A percentile compares a stretch with the other conserved stretches of the same genome.
These are phyloP conservation scores for Tortricodes alternella DNA, from an alignment of 2,888 invertebrate species.

Conservation along the genomic window DNA sequence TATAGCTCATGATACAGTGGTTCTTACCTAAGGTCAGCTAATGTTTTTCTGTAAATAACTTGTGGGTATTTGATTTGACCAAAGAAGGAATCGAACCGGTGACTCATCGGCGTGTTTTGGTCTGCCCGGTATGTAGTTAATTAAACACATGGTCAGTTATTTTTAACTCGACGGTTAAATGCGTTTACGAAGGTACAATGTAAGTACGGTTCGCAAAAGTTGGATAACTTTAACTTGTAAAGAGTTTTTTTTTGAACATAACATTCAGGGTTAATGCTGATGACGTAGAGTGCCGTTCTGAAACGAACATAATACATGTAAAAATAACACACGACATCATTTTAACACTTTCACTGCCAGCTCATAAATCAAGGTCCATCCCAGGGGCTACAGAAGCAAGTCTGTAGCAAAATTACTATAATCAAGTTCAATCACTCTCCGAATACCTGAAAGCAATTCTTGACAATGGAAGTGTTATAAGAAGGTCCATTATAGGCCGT, in stretches of 20 bases:
- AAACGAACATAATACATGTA: no score
- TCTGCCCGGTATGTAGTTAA: constrained; percentile 25
- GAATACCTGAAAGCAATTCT: no score
- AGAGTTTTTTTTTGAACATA: background rate
- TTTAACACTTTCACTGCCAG: no score
- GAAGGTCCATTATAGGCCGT: no score
- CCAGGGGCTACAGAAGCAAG: no score
- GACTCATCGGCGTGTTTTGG: constrained; percentile 26
- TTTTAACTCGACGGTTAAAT: constrained; percentile 29
- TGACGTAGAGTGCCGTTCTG: no score
- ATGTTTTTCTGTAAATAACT: constrained; percentile 47
- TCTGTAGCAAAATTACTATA: no score
- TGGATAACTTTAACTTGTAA: background rate
- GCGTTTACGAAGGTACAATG: constrained; percentile 16
- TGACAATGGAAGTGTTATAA: no score
- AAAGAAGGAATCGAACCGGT: constrained; percentile 43
- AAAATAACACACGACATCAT: no score
- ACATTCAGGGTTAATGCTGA: no score
- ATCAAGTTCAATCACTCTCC: no score
- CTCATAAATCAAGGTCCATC: no score
- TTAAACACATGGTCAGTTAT: constrained; percentile 29
- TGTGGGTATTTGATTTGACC: constrained; percentile 56
- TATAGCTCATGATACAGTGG: constrained; percentile 17
- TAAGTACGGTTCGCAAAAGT: background rate
- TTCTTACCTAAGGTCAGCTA: constrained; percentile 45